phyloP scores from a whole-genome alignment of 2,888 invertebrate genomes.

The Rapana venosa region DNA sequence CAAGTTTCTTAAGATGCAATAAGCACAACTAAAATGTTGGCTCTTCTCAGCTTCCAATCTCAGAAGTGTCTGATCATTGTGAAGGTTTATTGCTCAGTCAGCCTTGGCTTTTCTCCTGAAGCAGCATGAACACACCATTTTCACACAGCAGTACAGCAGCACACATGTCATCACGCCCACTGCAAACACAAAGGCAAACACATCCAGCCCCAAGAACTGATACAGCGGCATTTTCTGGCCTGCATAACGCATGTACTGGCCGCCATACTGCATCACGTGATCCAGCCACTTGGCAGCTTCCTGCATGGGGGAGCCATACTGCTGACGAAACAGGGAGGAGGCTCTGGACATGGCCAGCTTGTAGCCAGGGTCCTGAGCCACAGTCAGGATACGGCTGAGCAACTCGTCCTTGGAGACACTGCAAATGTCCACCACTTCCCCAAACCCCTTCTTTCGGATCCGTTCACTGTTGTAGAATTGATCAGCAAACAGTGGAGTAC shows the following conservation, averaged over 20 bases:
- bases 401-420: neutral
- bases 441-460: neutral
- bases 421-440: conserved; percentile 8
- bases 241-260: conserved; percentile 17
- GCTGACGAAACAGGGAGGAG: conserved; percentile 15
- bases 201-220: conserved; percentile 11
- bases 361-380: conserved; percentile 6
- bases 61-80: too few relatives aligned
- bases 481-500: neutral
- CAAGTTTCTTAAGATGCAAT: too few relatives aligned
- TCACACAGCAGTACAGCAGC: neutral
- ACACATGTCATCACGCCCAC: neutral
- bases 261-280: conserved; percentile 24
- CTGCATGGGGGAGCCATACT: neutral
- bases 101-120: neutral
- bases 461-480: neutral
- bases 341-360: conserved; percentile 19
- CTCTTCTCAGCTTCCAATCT: too few relatives aligned
- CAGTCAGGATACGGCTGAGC: neutral
- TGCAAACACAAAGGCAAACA: conserved; percentile 8
- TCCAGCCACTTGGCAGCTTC: conserved; percentile 28
- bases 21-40: too few relatives aligned
- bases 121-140: neutral
- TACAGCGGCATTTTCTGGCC: conserved; percentile 25
- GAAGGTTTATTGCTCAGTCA: neutral